phyloP scores from a whole-genome alignment of 2,797 vertebrate genomes.

The Gadopsis bispinosus region DNA sequence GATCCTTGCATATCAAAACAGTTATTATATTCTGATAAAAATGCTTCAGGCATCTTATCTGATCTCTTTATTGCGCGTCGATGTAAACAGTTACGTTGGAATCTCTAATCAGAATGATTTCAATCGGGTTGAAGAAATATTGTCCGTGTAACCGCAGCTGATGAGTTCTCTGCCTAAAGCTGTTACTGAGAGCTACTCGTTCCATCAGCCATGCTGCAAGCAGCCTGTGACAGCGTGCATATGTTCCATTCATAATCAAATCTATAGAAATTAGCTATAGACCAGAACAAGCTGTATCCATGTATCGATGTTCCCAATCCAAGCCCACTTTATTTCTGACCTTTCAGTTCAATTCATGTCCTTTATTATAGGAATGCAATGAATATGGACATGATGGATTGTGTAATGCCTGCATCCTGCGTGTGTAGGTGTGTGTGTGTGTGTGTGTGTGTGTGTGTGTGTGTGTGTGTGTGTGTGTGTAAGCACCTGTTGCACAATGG shows the following conservation, averaged over 20 bases:
- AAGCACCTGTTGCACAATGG: conserved; percentile 94
- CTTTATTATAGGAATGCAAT: conserved; percentile 17
- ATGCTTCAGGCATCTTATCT: too few relatives aligned
- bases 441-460: conserved; percentile 25
- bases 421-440: conserved; percentile 25
- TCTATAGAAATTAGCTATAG: conserved; percentile 48
- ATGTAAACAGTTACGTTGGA: too few relatives aligned
- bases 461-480: conserved; percentile 24
- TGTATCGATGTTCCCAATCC: conserved; percentile 5
- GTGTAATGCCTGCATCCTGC: neutral
- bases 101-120: too few relatives aligned
- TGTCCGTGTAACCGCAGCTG: too few relatives aligned
- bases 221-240: conserved; percentile 41
- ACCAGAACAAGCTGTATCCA: conserved; percentile 3
- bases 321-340: conserved; percentile 10
- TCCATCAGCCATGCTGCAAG: conserved; percentile 50
- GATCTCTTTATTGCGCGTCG: too few relatives aligned
- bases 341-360: conserved; percentile 25
- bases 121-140: too few relatives aligned
- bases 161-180: conserved; percentile 29
- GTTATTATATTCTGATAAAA: too few relatives aligned
- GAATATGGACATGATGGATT: conserved; percentile 1
- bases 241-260: conserved; percentile 42
- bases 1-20: too few relatives aligned
- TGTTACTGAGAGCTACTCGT: conserved; percentile 34